Conservation (phyloP, 2,113 vertebrate genomes). For the Stegostoma tigrinum region DNA sequence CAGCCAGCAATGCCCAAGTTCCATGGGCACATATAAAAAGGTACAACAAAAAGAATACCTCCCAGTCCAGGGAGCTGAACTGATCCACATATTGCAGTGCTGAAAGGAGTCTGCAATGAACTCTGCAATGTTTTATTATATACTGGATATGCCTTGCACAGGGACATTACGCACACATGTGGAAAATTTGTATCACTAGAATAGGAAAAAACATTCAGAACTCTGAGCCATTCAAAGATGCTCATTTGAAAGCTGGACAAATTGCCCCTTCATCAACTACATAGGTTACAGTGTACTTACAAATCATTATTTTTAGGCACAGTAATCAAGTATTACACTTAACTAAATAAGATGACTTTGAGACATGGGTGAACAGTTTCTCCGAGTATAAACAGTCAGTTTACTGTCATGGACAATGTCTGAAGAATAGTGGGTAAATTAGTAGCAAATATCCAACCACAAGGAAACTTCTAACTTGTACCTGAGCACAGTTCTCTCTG, state of each 20-base stretch:
- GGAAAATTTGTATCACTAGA: not conserved
- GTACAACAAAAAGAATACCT: not conserved
- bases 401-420: not conserved
- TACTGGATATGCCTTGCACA: too few relatives aligned
- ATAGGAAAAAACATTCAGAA: not conserved
- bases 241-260: not conserved
- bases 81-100: not conserved
- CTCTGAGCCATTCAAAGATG: not conserved
- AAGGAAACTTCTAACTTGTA: not conserved
- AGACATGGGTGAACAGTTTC: not conserved
- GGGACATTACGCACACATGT: not conserved
- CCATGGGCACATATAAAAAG: too few relatives aligned
- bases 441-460: not conserved
- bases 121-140: not conserved
- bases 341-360: not conserved
- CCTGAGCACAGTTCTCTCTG: not conserved
- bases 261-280: not conserved
- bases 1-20: too few relatives aligned
- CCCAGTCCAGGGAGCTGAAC: not conserved
- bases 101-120: not conserved
- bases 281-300: not conserved
- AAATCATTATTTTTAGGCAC: not conserved
- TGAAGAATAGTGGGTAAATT: not conserved
- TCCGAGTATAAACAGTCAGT: not conserved
- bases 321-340: not conserved